Evolutionary conservation across 2,797 vertebrate genomes (phyloP), one percentile per base, ranked within the genome.

Genomic region (Gambusia yucatana): DNA sequence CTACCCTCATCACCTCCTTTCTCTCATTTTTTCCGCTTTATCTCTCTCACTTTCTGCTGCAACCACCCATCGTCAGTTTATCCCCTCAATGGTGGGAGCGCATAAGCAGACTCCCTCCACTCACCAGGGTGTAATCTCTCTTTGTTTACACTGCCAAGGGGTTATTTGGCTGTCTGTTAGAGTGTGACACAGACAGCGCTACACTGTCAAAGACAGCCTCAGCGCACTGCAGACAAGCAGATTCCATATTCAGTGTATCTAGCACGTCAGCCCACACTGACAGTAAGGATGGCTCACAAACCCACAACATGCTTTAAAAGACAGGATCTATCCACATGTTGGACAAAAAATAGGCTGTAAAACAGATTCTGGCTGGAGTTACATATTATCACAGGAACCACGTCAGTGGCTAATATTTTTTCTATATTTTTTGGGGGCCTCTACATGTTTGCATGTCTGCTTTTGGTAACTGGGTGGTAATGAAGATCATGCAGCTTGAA

Each of bases 91-190:
- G 87, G 93, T 92, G 87, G 88, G 91, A 93, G 92, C 93, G 91
- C 88, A 94, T 88, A 90, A 87, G 88, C 92, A 93, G 89, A 93
- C 94, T 93, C 92, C 91, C 80, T 93, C 93, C 94, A 93, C 92
- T 95, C 95, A 94, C 95, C 93, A 94, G 95, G 94, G 95, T 94
- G 95, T 96, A 95, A 95, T 96, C 93, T 94, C 88, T 94, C 94
- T 96, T 95, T 96, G 94, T 96, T 96, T 95, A 96, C 87, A 90
- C 93, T 94, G 94, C 95, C 93, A 95, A 94, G 93, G 93, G 94
- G 92, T 95, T 95, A 95, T 95, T 95, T 95, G 94, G 93, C 94
- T 95, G 95, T 96, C 95, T 94, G 94, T 94, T 94, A 93, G 93
- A 91, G 93, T 93, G 94, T 94, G 94, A 94, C 91, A 93, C 90